Base-by-base conservation (phyloP, 2,113 vertebrate species). In the Salvelinus fontinalis region DNA sequence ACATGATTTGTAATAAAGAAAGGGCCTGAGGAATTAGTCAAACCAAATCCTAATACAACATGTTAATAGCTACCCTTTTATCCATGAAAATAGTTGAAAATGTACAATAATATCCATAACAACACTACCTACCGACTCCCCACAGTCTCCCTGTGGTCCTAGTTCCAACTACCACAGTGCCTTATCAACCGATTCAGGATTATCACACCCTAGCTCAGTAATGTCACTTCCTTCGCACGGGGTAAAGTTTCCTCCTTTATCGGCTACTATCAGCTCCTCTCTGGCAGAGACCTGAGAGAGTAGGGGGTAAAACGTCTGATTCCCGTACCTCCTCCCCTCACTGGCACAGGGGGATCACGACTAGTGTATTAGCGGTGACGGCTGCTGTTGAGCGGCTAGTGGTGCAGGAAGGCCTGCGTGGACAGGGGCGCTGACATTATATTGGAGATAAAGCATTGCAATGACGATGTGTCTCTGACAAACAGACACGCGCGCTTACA, bases 331-430 rank as follows among this genome's bases (percentile, higher is more conserved):
- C 49, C 49, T 51, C 12, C 51, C 16, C 51, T 16, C 13, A 1
- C 12, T 4, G 67, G 79, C 81, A 59, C 79, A 5, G 51, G 80
- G 80, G 81, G 57, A 81, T 74, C 54, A 8, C 77, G 77, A 86
- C 79, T n/a, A 59, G 68, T 68, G 48, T 79, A 57, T 80, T 80
- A 78, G 84, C 75, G 57, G 76, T 66, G 76, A 73, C 73, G 67
- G 81, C 78, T 79, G 85, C 72, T 72, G 79, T 64, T 72, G 79
- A 69, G 27, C 11, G 64, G 74, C 80, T 76, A 79, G 81, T n/a
- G 51, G 57, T 73, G 76, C 51, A 67, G 82, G 73, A 54, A 65
- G 57, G 34, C 64, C 64, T 18, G 67, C 59, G 77, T 82, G 79
- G 57, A 76, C 54, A 57, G 34, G 12, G 5, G 39, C 49, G 2